These are phyloP conservation scores for Heliconius erato DNA, from an alignment of 2,888 invertebrate genomes.

Conservation along the genomic window DNA sequence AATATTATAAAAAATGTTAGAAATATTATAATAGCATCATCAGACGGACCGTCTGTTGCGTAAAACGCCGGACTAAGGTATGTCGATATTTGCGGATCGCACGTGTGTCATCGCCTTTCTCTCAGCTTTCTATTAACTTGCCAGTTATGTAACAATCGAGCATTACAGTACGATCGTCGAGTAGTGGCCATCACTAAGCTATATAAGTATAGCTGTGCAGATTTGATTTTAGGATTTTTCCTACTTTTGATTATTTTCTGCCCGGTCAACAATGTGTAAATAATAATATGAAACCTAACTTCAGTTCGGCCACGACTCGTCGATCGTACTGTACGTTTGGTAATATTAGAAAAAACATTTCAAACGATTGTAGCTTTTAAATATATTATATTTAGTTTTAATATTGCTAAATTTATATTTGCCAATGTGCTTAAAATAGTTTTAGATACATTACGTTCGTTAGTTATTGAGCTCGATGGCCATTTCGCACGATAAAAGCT, in stretches of 20 bases:
- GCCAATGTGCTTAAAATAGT: background rate
- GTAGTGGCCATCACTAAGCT: too few species aligned
- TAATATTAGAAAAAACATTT: conserved; percentile 5
- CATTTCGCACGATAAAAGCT: conserved; percentile 24
- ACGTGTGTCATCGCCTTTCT: conserved; percentile 67
- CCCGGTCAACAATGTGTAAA: too few species aligned
- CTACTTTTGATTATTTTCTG: too few species aligned
- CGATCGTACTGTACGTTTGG: background rate
- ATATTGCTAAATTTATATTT: background rate
- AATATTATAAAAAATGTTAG: background rate
- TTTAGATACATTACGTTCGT: background rate
- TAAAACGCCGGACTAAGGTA: conserved; percentile 41
- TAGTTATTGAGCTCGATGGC: conserved; percentile 15
- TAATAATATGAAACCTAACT: too few species aligned
- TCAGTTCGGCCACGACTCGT: too few species aligned
- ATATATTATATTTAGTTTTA: background rate
- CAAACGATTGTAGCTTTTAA: conserved; percentile 29
- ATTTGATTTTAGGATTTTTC: too few species aligned
- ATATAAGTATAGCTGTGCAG: too few species aligned
- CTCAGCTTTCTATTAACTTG: conserved; percentile 69
- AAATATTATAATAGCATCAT: conserved; percentile 5
- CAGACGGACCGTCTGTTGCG: conserved; percentile 39
- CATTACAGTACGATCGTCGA: background rate
- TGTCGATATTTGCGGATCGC: conserved; percentile 60
- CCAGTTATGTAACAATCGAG: conserved; percentile 54